Conservation (phyloP, 64 coral and sea anemone species). For the Stichodactyla helianthus region DNA sequence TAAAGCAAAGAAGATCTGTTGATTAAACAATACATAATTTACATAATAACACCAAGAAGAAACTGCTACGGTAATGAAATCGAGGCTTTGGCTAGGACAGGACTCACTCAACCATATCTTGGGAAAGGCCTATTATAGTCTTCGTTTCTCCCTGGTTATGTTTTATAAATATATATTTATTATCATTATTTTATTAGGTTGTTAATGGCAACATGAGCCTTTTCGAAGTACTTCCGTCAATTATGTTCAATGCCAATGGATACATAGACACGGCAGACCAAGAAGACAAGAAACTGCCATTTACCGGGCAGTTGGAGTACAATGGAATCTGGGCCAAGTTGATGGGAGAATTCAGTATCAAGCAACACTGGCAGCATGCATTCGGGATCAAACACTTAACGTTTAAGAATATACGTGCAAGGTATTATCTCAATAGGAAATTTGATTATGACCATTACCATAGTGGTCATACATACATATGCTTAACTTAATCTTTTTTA, state of each 20-base stretch:
- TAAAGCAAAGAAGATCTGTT: too few species aligned
- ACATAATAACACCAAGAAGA: too few species aligned
- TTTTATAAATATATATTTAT: too few species aligned
- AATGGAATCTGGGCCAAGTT: slow-evolving; percentile 19
- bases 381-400: slow-evolving; percentile 69
- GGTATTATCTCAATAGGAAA: slow-evolving; percentile 28
- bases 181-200: slow-evolving; percentile 12
- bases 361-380: slow-evolving; percentile 57
- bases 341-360: slow-evolving; percentile 52
- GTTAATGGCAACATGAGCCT: slow-evolving; percentile 37
- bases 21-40: too few species aligned
- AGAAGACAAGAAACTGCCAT: slow-evolving; percentile 22
- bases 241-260: slow-evolving; percentile 49
- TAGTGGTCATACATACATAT: too few species aligned
- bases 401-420: slow-evolving; percentile 58
- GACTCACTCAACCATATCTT: too few species aligned
- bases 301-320: slow-evolving; percentile 59
- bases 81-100: too few species aligned
- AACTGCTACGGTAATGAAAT: too few species aligned
- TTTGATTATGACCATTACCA: too few species aligned
- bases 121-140: too few species aligned
- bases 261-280: not conserved
- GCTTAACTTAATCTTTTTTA: too few species aligned
- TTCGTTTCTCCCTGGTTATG: too few species aligned
- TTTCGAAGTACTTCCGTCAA: slow-evolving; percentile 3